These are phyloP conservation scores for Hemitrygon akajei DNA, from an alignment of 2,797 vertebrate species.

Conservation along the genomic window DNA sequence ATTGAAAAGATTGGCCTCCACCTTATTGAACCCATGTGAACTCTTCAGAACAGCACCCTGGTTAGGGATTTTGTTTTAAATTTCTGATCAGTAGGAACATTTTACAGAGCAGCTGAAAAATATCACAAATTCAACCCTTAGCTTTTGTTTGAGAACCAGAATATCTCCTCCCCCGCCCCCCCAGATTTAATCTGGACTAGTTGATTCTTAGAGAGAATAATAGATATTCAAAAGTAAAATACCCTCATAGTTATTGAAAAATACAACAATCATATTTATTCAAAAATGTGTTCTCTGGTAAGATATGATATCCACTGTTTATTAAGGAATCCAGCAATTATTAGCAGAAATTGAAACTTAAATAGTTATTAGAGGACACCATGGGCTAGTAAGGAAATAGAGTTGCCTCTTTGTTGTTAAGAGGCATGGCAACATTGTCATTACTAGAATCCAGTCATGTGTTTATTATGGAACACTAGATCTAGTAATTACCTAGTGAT, in stretches of 20 bases:
- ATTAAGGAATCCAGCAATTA: not conserved
- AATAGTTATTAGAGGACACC: not conserved
- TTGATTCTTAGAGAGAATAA: not conserved
- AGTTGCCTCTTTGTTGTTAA: too few species aligned
- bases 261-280: not conserved
- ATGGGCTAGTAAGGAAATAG: not conserved
- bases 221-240: not conserved
- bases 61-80: not conserved
- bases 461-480: not conserved
- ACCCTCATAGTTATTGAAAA: not conserved
- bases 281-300: not conserved
- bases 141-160: not conserved
- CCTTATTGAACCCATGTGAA: not conserved
- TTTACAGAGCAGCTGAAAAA: not conserved
- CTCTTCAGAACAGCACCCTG: not conserved
- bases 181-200: not conserved
- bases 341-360: not conserved
- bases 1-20: too few species aligned
- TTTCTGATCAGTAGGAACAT: not conserved
- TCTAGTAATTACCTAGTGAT: not conserved
- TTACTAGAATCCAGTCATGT: not conserved
- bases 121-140: not conserved
- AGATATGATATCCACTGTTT: not conserved
- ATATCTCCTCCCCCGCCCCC: not conserved
- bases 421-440: too few species aligned